Evolutionary conservation across 2,797 vertebrate genomes (phyloP).

Genomic region (Leuciscus waleckii): DNA sequence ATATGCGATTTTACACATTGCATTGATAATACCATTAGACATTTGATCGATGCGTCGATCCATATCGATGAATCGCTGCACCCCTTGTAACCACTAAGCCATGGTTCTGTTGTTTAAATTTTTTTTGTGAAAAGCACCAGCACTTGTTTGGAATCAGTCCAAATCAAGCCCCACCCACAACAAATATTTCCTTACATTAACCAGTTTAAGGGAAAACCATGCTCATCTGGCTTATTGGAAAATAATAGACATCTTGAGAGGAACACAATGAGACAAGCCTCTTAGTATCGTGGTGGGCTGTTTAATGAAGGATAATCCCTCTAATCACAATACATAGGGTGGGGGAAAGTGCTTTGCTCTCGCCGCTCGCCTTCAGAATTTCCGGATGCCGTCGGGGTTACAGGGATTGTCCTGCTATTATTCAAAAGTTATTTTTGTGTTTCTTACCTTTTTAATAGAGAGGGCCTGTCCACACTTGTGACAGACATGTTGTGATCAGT

Average conservation of each 20-base stretch:
- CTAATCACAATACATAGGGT: slow-evolving; percentile 45
- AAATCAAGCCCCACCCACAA: neutral
- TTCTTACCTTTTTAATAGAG: slow-evolving; percentile 2
- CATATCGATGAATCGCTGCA: neutral
- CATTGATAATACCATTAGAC: neutral
- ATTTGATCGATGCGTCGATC: neutral
- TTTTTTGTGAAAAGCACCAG: neutral
- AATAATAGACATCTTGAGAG: slow-evolving; percentile 22
- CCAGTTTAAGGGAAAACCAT: slow-evolving; percentile 11
- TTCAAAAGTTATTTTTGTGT: slow-evolving; percentile 8
- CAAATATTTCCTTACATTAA: slow-evolving; percentile 3
- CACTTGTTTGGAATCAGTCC: neutral
- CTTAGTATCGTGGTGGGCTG: slow-evolving; percentile 42
- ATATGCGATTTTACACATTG: neutral
- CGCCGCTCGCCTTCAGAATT: slow-evolving; percentile 19
- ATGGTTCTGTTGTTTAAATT: neutral
- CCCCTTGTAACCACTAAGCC: neutral
- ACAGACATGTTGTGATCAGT: neutral
- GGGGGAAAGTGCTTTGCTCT: slow-evolving; percentile 19
- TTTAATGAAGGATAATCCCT: slow-evolving; percentile 55
- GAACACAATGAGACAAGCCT: slow-evolving; percentile 38
- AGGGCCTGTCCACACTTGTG: slow-evolving; percentile 10
- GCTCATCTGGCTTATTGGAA: slow-evolving; percentile 20
- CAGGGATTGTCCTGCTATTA: neutral
- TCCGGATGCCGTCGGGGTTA: neutral